phyloP scores from a whole-genome alignment of 2,797 vertebrate genomes.

The Muscicapa comitata region DNA sequence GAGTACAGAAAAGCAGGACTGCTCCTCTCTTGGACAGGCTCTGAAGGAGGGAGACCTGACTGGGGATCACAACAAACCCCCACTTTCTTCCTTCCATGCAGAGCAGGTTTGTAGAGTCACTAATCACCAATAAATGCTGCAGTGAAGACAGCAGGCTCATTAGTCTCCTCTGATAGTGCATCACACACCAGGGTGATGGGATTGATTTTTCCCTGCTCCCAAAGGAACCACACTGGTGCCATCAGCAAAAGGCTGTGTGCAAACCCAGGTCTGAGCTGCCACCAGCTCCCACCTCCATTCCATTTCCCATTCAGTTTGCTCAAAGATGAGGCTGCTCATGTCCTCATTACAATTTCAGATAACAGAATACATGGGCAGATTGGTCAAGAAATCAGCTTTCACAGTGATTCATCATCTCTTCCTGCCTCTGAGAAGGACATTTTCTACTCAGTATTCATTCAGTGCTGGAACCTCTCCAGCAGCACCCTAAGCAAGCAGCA shows the following conservation, averaged over 20 bases:
- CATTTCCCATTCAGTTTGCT: background rate
- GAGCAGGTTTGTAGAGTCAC: background rate
- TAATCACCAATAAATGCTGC: background rate
- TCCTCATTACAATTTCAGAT: background rate
- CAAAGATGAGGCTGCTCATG: background rate
- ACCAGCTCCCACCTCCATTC: background rate
- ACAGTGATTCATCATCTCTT: background rate
- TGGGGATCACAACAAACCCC: background rate
- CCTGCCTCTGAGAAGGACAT: constrained; percentile 22
- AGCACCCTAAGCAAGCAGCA: background rate
- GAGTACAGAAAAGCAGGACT: background rate
- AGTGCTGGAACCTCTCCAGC: background rate
- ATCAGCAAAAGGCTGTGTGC: fast-evolving
- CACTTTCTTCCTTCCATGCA: background rate
- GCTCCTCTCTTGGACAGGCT: background rate
- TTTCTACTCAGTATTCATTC: constrained; percentile 3
- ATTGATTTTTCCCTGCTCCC: background rate
- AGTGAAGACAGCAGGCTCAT: background rate
- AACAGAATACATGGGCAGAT: background rate
- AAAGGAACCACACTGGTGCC: background rate
- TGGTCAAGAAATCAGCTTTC: background rate
- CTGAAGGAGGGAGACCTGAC: background rate
- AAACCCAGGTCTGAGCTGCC: background rate
- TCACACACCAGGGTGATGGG: background rate
- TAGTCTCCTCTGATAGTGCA: background rate